Evolutionary conservation across 2,888 invertebrate genomes (phyloP), one percentile per base, ranked within the genome.

Genomic region (Hydrotaea cyrtoneurina): DNA sequence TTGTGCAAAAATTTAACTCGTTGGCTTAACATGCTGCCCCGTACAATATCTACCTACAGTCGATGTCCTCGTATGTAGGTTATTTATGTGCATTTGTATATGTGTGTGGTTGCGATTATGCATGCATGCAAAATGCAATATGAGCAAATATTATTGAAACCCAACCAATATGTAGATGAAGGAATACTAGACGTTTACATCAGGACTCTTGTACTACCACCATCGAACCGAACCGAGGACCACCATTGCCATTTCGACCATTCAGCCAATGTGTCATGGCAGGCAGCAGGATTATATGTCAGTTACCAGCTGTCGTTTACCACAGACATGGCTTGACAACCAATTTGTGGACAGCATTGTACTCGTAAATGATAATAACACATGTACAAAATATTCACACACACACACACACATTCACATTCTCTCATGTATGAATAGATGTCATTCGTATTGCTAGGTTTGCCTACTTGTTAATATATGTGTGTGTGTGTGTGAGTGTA

Each of bases 301-400:
- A 82, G 66, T 74, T 82, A 53, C 77, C 85, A 82, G 74, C 77
- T 80, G 84, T 79, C 81, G 71, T 77, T 76, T 59, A 59, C 31
- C 71, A 80, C 78, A 75, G 64, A 83, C 78, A 80, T 76, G 75
- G 62, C 83, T 75, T 80, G 84, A 80, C 80, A 86, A 80, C 62
- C 80, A 86, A 86, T 86, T 86, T 84, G 86, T 74, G 82, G 84
- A 82, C 74, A 72, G 75, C 46, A 69, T 75, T 81, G 81, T 82
- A 72, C 71, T 71, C 39, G 50, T 23, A 80, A 83, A 76, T 69
- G 62, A 75, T 50, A 15, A 76, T 66, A 50, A 50, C 59, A 78
- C 59, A 57, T 76, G 53, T 66, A 69, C 21, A 36, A 66, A 55
- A 79, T 26, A 77, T 17, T 2, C 53, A 64, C 26, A 50, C 50